Evolutionary conservation across 2,888 invertebrate genomes (phyloP), one percentile per base, ranked within the genome.

Genomic region (Chrysotoxum bicinctum): DNA sequence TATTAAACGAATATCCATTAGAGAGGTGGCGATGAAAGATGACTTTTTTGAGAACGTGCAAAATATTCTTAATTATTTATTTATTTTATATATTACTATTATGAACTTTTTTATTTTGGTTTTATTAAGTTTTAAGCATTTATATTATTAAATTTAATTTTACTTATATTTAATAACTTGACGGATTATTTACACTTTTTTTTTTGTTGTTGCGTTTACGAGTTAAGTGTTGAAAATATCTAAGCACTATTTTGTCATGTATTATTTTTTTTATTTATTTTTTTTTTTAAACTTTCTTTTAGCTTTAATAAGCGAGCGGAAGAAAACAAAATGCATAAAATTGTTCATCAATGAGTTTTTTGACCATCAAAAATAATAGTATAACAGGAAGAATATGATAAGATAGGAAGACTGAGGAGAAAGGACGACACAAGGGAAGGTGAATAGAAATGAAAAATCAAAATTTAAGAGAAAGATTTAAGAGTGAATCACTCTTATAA

Each of bases 151-250:
- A 23, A n/a, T 64, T 60, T 68, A n/a, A 26, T 66, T 72, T 66
- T 50, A 21, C 43, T 40, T 23, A 35, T 12, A 56, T 69, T 64
- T 64, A 72, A 70, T 76, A 56, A 81, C 62, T 81, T 54, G 66
- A 75, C 85, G 85, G 81, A 85, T 85, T 81, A 75, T 72, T 81
- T 81, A 76, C 82, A 83, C 82, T 73, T 77, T 79, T 21, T 77
- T 66, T 32, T 45, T 60, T 35, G 21, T 73, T 83, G 62, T 69
- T 83, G 78, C 68, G 78, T 76, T 85, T 76, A 54, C 50, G 60
- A 60, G 58, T 14, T 26, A 26, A 26, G 26, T 52, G 19, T 52
- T 73, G 48, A 35, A n/a, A n/a, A 74, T 77, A 73, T 78, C 32
- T 83, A 56, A 69, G 54, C 68, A 56, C 62, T 78, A 21, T 48